Evolutionary conservation across 2,113 vertebrate genomes (phyloP), one percentile per base, ranked within the genome.

Genomic region (Pogonocichla stellata): DNA sequence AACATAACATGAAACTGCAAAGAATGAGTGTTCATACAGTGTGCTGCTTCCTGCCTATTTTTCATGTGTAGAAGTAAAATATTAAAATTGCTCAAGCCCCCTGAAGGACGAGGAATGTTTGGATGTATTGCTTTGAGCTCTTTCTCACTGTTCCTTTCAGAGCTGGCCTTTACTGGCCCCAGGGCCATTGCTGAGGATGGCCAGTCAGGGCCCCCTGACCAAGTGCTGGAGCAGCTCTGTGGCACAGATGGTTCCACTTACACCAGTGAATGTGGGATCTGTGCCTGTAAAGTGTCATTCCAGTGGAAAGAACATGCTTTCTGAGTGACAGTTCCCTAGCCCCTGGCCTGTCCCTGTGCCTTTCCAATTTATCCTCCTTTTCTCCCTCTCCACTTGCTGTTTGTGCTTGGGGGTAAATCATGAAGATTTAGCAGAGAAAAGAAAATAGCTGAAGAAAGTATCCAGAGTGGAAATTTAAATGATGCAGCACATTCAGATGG

Each of bases 181-280:
- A 1, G 25, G 71, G 61, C 22, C 40, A 6, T 19, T 1, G 2
- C 82, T 50, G 86, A 25, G 85, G 29, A n/a, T 12, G 10, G 42
- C 33, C 71, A 24, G 60, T 43, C 64, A 16, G 50, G 53, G 61
- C 10, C 34, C 56, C 42, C 74, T 31, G 62, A 80, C 64, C 93
- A 56, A 67, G 60, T 0, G 2, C n/a, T 10, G 26, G 67, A 78
- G 58, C 58, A 80, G 82, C 77, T 84, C 92, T 19, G 67, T 86
- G 79, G 75, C 82, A 66, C 95, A 97, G 91, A 92, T 92, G 95
- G 96, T 70, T 88, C 83, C 92, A 28, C 83, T 97, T 95, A 69
- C 47, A 90, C 56, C 86, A 36, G 2, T 33, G 75, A 88, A 83
- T 80, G 64, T 90, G 86, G 92, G 82, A 88, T 80, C 79, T 0